Evolutionary conservation across 2,888 invertebrate genomes (phyloP).

Genomic region (Pyrrhia umbra): DNA sequence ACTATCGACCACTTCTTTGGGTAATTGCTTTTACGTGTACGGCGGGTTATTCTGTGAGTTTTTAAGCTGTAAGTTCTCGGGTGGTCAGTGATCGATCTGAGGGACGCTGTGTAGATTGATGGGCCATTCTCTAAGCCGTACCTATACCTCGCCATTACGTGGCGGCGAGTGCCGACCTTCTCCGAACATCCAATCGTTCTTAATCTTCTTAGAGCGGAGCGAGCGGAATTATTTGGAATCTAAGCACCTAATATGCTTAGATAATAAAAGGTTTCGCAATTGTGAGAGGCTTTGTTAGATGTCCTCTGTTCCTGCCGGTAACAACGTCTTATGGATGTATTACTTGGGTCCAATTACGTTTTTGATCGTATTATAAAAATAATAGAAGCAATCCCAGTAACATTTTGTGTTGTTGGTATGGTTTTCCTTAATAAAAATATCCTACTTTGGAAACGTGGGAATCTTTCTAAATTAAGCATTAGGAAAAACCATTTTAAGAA

Average conservation of each 20-base stretch:
- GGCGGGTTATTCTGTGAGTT: conserved; percentile 54
- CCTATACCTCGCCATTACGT: conserved; percentile 69
- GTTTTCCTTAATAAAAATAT: conserved; percentile 4
- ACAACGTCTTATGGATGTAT: conserved; percentile 50
- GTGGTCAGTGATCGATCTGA: conserved; percentile 79
- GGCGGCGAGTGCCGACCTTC: conserved; percentile 80
- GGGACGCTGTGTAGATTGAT: conserved; percentile 77
- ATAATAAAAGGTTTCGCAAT: conserved; percentile 86
- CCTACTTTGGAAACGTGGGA: background rate
- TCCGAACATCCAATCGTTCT: conserved; percentile 88
- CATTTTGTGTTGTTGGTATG: conserved; percentile 18
- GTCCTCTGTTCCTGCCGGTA: conserved; percentile 54
- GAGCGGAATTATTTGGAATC: conserved; percentile 86
- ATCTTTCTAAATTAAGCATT: background rate
- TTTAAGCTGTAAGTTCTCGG: conserved; percentile 62
- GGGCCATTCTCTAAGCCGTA: conserved; percentile 80
- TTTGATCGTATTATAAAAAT: conserved; percentile 54
- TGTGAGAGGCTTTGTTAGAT: conserved; percentile 55
- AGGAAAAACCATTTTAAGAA: background rate
- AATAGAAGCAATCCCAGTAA: conserved; percentile 40
- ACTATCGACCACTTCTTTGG: conserved; percentile 66
- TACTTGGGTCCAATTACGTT: conserved; percentile 57
- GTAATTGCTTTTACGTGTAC: conserved; percentile 74
- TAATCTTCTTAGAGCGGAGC: conserved; percentile 88
- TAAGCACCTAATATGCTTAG: conserved; percentile 86